Evolutionary conservation across 2,888 invertebrate species (phyloP).

Genomic region (Margaritifera margaritifera): DNA sequence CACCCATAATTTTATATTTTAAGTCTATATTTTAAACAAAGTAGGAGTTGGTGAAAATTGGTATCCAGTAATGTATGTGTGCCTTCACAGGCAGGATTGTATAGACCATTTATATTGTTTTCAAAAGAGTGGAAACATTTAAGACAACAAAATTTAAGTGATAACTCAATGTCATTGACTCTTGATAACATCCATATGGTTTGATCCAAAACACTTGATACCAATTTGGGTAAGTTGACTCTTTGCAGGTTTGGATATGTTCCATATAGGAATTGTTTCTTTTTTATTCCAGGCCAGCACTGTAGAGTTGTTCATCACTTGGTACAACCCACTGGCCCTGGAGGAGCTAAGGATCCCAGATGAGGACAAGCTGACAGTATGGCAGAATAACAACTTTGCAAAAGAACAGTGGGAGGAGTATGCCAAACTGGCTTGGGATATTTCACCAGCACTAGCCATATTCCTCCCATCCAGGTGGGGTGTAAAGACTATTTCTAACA

Average conservation of each 20-base stretch:
- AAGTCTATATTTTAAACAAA: no score
- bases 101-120: no score
- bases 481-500: no score
- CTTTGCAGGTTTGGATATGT: background rate
- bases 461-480: slow-evolving; percentile 81
- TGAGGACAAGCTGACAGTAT: slow-evolving; percentile 86
- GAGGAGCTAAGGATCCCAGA: slow-evolving; percentile 83
- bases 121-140: no score
- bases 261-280: background rate
- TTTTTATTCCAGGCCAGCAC: slow-evolving; percentile 75
- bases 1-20: no score
- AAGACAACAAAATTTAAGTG: no score
- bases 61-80: no score
- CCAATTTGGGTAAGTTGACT: background rate
- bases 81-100: no score
- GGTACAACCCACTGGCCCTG: slow-evolving; percentile 93
- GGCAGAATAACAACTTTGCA: slow-evolving; percentile 84
- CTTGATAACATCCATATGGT: no score
- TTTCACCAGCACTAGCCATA: slow-evolving; percentile 93
- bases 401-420: slow-evolving; percentile 80
- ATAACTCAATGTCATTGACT: no score
- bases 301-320: slow-evolving; percentile 93
- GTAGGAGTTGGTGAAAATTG: no score
- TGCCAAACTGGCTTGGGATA: slow-evolving; percentile 95
- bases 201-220: no score